phyloP scores from a whole-genome alignment of 2,888 invertebrate genomes.

The Eurytoma adleriae region DNA sequence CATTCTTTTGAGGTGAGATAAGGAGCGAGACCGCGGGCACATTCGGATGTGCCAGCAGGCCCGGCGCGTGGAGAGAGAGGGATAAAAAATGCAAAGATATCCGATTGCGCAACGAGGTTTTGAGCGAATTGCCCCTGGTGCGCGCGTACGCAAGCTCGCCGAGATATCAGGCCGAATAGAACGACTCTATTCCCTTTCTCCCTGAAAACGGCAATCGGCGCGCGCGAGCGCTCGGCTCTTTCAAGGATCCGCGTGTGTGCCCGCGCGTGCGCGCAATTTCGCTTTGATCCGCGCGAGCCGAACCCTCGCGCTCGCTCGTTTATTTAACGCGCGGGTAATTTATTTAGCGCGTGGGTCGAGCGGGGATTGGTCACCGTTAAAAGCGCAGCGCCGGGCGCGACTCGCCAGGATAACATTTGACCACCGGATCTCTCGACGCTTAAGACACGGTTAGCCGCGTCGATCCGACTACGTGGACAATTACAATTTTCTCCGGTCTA shows the following conservation, averaged over 20 bases:
- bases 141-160: neutral
- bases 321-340: conserved; percentile 41
- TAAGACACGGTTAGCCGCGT: no score
- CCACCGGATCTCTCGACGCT: no score
- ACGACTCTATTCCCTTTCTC: conserved; percentile 46
- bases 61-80: neutral
- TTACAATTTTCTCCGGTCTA: no score
- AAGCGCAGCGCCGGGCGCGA: no score
- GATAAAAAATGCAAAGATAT: neutral
- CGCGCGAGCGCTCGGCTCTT: neutral
- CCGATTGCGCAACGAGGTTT: neutral
- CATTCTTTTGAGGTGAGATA: conserved; percentile 27
- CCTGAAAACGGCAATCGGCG: conserved; percentile 38
- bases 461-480: no score
- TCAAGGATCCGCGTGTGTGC: conserved; percentile 20
- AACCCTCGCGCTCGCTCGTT: neutral
- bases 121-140: conserved; percentile 11
- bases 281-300: conserved; percentile 30
- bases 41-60: neutral
- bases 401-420: no score
- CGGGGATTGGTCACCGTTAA: conserved; percentile 1
- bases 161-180: conserved; percentile 40
- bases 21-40: conserved; percentile 9
- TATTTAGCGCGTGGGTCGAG: conserved; percentile 28
- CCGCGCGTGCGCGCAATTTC: conserved; percentile 22